These are phyloP conservation scores for Acrossocheilus wenchowensis DNA, from an alignment of 2,797 vertebrate genomes.

Conservation along the genomic window DNA sequence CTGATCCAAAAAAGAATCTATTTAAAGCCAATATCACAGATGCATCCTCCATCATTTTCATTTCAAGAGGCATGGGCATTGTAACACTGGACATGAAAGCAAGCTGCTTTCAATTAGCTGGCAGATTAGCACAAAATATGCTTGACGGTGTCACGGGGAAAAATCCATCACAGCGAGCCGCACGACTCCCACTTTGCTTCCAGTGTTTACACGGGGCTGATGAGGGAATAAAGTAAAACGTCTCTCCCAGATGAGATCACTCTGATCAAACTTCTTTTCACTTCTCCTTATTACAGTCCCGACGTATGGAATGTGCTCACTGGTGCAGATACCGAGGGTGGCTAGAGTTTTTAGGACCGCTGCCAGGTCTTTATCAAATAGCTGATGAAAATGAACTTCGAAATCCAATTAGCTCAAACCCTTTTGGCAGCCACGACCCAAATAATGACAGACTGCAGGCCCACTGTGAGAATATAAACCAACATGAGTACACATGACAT, in stretches of 20 bases:
- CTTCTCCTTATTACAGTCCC: conserved; percentile 32
- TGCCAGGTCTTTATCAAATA: conserved; percentile 55
- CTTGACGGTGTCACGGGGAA: conserved; percentile 39
- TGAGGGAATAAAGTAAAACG: conserved; percentile 31
- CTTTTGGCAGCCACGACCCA: conserved; percentile 68
- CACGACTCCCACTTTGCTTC: conserved; percentile 30
- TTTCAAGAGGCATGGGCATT: conserved; percentile 23
- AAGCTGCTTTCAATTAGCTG: conserved; percentile 56
- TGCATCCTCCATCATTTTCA: conserved; percentile 14
- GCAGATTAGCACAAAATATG: conserved; percentile 46
- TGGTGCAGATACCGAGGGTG: conserved; percentile 40
- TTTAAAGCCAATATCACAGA: conserved; percentile 5
- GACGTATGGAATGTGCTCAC: conserved; percentile 49
- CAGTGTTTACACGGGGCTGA: conserved; percentile 26
- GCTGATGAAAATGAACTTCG: conserved; percentile 60
- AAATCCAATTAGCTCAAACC: conserved; percentile 69
- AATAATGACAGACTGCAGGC: conserved; percentile 71
- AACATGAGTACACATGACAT: conserved; percentile 41
- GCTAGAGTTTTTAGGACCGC: conserved; percentile 39
- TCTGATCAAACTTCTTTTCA: conserved; percentile 14
- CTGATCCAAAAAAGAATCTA: background rate
- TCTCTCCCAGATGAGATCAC: conserved; percentile 50
- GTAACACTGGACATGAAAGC: conserved; percentile 36
- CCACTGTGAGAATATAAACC: conserved; percentile 54
- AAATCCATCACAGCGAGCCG: conserved; percentile 39